Base-by-base conservation (phyloP, 2,888 invertebrate genomes). In the Gymnosoma rotundatum region DNA sequence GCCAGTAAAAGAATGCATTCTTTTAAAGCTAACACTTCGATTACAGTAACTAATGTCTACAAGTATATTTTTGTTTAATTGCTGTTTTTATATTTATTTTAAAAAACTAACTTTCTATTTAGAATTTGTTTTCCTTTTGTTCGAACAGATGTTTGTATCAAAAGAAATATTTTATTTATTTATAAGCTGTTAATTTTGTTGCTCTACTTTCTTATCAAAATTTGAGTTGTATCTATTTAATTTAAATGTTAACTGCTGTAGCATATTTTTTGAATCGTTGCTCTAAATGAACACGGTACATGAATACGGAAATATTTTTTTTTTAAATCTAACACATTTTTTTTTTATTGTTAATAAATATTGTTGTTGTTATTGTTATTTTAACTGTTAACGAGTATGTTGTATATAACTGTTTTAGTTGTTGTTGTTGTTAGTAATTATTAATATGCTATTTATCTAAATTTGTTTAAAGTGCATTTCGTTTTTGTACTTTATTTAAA, bases 401-500 rank as follows among this genome's bases (percentile, higher is more conserved):
- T 74, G 56, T 21, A 48, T 18, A 52, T 73, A 52, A 14, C 48
- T 69, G 52, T 61, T 69, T 8, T 60, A 42, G 32, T 60, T 52
- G 76, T 67, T 36, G 21, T 45, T 74, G 16, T 48, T 48, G 48
- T 48, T 48, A 7, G 16, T 48, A 48, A n/a, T 48, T 48, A 7
- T 48, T 14, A n/a, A 21, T 45, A 45, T 48, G 32, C 20, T 32
- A 21, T 32, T 75, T 67, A 58, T 20, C 21, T 69, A 36, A 56
- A 45, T 70, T n/a, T 78, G 56, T 45, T 78, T 45, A 54, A 78
- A 63, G 69, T 78, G 78, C 78, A 78, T 69, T 70, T 78, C 54
- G 45, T 20, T 16, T 60, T 78, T 54, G 38, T 54, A 63, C 54
- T 74, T 64, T 78, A 56, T 81, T 76, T 64, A 16, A 63, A 50